Percentiles rank a stretch among this genome's conserved stretches.
These are phyloP conservation scores for Neoascia interrupta DNA, from an alignment of 2,888 invertebrate genomes.

Conservation along the genomic window DNA sequence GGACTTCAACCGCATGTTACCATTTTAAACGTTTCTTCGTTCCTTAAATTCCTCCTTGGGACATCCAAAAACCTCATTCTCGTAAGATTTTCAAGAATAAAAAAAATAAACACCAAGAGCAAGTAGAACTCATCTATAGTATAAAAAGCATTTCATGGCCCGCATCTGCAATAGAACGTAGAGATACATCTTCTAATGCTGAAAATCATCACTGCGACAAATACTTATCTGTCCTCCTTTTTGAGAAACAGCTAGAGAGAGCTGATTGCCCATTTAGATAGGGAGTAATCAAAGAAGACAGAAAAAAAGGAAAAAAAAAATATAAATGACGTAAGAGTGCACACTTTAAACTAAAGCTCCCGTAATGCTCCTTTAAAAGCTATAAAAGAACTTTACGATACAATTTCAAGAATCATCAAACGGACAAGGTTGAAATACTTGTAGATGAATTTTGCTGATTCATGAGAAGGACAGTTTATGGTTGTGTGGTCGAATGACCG, in stretches of 20 bases:
- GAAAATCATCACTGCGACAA: conserved; percentile 66
- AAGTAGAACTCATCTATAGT: conserved; percentile 19
- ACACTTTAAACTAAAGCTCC: conserved; percentile 64
- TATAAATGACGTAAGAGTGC: conserved; percentile 52
- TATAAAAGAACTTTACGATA: conserved; percentile 62
- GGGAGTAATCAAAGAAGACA: conserved; percentile 62
- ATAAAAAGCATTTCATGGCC: conserved; percentile 49
- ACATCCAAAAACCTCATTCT: conserved; percentile 35
- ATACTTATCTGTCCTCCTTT: conserved; percentile 67
- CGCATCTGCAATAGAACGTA: conserved; percentile 31
- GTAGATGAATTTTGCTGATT: conserved; percentile 41
- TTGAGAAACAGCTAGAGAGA: conserved; percentile 4
- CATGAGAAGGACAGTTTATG: conserved; percentile 17
- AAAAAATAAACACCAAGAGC: neutral
- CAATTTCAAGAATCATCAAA: conserved; percentile 59
- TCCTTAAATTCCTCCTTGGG: conserved; percentile 36
- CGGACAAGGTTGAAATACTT: conserved; percentile 60
- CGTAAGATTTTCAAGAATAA: conserved; percentile 35
- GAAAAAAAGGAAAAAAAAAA: too few species aligned
- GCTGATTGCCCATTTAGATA: conserved; percentile 67
- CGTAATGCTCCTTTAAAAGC: conserved; percentile 62
- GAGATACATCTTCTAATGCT: conserved; percentile 57
- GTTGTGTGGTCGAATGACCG: neutral
- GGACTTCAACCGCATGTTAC: conserved; percentile 56
- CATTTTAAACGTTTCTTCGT: conserved; percentile 32